Evolutionary conservation across 2,888 invertebrate species (phyloP), one percentile per base, ranked within the genome.

Genomic region (Pantelozetes paolii): DNA sequence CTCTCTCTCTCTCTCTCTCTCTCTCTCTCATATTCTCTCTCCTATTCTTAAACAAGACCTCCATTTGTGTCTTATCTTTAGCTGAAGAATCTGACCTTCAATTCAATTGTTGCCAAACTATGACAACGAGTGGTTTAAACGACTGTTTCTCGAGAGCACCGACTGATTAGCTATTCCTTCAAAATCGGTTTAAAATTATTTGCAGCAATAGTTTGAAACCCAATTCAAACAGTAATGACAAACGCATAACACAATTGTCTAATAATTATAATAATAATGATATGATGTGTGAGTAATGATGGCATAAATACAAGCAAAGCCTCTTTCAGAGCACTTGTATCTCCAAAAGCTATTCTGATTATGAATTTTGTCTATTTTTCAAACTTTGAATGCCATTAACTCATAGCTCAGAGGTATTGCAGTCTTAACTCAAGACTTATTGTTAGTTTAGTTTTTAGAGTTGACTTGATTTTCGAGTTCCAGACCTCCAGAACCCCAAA

Each of bases 401-500:
- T 32, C n/a, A 59, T 26, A 59, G 59, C 26, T 23, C 20, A 59
- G 8, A 32, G 36, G 2, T 28, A 59, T 30, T 59, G 30, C n/a
- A n/a, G 59, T 30, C 59, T 59, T 15, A 18, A 59, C 36, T 30
- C 59, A n/a, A n/a, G 15, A 28, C 30, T 59, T 30, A 30, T 59
- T 28, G 30, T 59, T 59, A 59, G 59, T 59, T 59, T 28, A 30
- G 32, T 48, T n/a, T 11, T 48, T 48, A 48, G 15, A n/a, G 48
- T 9, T 48, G 59, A 59, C 30, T 59, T 59, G 59, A 59, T 59
- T 30, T 59, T 30, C 59, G 32, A 23, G 59, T 59, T 57, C 28
- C 59, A 59, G 32, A 30, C 32, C 32, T 59, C 15, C n/a, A 30
- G 13, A 15, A 30, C 59, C 13, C 23, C 20, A 54, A 59, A 28